Conservation (phyloP, 2,113 vertebrate species). For the Zeus faber region DNA sequence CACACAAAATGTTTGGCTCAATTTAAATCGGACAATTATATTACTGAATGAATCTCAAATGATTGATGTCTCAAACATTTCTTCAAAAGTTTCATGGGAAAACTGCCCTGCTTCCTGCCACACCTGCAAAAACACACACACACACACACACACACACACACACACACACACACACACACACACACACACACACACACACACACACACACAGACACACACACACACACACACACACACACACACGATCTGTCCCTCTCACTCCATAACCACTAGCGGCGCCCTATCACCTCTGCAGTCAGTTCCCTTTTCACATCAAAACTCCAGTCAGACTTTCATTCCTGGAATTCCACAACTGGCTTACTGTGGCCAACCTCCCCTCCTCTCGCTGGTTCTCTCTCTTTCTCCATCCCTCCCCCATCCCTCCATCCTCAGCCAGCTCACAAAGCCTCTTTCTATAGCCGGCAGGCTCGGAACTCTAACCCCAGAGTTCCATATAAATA, state of each 20-base stretch:
- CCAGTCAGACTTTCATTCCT: conserved; percentile 69
- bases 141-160: conserved; percentile 12
- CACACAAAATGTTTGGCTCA: too few species aligned
- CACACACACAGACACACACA: conserved; percentile 18
- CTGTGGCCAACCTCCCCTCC: conserved; percentile 62
- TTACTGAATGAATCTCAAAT: too few species aligned
- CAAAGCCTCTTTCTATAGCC: conserved; percentile 71
- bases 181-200: background rate
- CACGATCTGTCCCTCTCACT: background rate
- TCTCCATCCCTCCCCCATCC: conserved; percentile 32
- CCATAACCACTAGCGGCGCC: conserved; percentile 3
- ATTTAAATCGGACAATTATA: too few species aligned
- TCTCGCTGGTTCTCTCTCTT: conserved; percentile 4
- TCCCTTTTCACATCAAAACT: conserved; percentile 40
- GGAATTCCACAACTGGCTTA: conserved; percentile 69
- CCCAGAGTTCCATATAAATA: background rate
- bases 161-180: background rate
- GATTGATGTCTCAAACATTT: too few species aligned
- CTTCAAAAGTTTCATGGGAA: too few species aligned
- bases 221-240: conserved; percentile 2
- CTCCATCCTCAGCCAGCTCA: conserved; percentile 57
- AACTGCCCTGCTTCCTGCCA: too few species aligned
- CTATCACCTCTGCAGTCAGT: conserved; percentile 38
- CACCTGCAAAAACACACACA: conserved; percentile 21
- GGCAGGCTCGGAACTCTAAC: too few species aligned